phyloP scores from a whole-genome alignment of 2,888 invertebrate species.

The Epistrophella euchroma region DNA sequence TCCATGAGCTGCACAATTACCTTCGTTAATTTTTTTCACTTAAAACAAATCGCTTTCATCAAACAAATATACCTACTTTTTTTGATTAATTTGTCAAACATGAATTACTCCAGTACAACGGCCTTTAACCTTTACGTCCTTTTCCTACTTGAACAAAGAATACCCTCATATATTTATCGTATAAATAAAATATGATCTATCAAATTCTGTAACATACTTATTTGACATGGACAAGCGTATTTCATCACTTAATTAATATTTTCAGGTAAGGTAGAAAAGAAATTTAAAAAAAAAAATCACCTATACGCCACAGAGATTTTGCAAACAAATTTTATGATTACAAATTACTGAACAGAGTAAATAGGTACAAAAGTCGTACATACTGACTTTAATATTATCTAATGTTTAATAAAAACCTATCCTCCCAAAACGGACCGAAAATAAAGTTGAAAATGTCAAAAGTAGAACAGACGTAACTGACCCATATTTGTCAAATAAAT shows the following conservation, averaged over 20 bases:
- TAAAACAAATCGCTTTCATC: not conserved
- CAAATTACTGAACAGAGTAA: not conserved
- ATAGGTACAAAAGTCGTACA: no score
- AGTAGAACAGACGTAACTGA: constrained; percentile 32
- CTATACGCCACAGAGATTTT: constrained; percentile 42
- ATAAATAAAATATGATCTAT: not conserved
- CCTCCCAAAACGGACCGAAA: not conserved
- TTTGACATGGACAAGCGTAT: not conserved
- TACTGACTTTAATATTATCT: not conserved
- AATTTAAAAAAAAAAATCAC: not conserved
- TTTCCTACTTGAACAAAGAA: not conserved
- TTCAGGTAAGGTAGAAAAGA: not conserved
- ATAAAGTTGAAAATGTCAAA: constrained; percentile 8
- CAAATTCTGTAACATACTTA: not conserved
- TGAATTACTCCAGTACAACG: not conserved
- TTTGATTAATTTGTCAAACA: constrained; percentile 1
- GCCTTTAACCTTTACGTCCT: constrained; percentile 4
- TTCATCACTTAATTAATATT: not conserved
- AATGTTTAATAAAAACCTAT: not conserved
- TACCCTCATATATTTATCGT: not conserved
- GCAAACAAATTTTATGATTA: not conserved
- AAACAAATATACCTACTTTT: not conserved
- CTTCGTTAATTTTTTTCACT: not conserved
- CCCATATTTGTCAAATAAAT: constrained; percentile 56
- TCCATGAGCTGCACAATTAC: no score